phyloP scores from a whole-genome alignment of 2,797 vertebrate genomes.

The Propithecus perrieri region DNA sequence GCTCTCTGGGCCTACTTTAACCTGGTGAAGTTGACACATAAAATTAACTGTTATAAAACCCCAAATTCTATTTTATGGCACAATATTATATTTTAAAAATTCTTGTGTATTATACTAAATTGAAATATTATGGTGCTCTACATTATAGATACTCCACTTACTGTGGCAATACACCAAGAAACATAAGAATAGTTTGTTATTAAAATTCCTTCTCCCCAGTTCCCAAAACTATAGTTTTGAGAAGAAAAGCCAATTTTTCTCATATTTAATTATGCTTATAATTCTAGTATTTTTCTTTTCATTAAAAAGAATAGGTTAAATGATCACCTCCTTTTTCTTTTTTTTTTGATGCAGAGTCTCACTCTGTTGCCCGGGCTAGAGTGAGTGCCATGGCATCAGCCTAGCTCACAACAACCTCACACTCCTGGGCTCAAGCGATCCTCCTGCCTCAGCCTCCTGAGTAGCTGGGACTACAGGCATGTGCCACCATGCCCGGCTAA shows the following conservation, averaged over 20 bases:
- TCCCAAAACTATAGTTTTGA: background rate
- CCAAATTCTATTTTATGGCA: background rate
- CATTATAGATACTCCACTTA: too few relatives aligned
- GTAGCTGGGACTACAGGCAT: too few relatives aligned
- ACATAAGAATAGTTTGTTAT: background rate
- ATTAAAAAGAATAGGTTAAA: background rate
- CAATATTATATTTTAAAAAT: background rate
- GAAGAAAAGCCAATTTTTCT: background rate
- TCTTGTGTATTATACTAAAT: too few relatives aligned
- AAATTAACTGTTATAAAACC: background rate
- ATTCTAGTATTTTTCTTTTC: background rate
- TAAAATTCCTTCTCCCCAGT: background rate
- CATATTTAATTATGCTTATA: background rate
- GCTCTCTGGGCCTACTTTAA: background rate
- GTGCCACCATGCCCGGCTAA: too few relatives aligned
- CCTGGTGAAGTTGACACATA: background rate
- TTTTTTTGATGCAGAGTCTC: background rate
- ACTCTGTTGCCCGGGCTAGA: too few relatives aligned
- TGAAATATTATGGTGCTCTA: background rate
- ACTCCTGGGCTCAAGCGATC: too few relatives aligned
- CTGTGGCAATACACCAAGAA: background rate
- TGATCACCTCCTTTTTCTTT: background rate
- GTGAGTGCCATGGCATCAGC: too few relatives aligned
- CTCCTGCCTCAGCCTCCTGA: too few relatives aligned
- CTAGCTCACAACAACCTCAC: too few relatives aligned